phyloP scores from a whole-genome alignment of 2,888 invertebrate species.

The Chydorus sphaericus region DNA sequence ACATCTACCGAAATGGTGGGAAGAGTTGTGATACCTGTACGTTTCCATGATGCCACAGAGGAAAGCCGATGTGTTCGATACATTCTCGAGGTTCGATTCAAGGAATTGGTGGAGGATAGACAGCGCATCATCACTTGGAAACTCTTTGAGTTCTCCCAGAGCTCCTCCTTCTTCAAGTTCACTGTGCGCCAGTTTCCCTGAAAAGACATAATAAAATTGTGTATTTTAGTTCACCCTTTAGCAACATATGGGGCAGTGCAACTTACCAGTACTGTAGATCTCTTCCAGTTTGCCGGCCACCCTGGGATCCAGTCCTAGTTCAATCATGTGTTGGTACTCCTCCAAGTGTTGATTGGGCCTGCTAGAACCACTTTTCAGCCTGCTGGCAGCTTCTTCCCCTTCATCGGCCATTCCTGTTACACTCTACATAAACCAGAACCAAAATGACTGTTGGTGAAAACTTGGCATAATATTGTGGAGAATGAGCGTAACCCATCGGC shows the following conservation, averaged over 20 bases:
- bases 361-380: no score
- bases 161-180: conserved; percentile 98
- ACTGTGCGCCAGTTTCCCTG: conserved; percentile 79
- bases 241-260: neutral
- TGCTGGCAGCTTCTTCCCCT: conserved; percentile 16
- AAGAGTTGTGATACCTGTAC: conserved; percentile 48
- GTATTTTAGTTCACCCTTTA: neutral
- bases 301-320: conserved; percentile 90
- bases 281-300: conserved; percentile 89
- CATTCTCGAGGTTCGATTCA: conserved; percentile 96
- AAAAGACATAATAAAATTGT: conserved; percentile 16
- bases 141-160: conserved; percentile 94
- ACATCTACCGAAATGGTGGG: neutral
- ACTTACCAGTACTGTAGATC: conserved; percentile 79
- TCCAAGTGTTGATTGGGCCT: conserved; percentile 42
- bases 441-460: no score
- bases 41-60: conserved; percentile 99
- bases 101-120: conserved; percentile 89
- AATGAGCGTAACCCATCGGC: no score
- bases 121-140: conserved; percentile 52
- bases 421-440: no score
- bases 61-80: conserved; percentile 98
- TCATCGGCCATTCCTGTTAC: conserved; percentile 13
- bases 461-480: no score
- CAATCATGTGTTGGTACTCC: conserved; percentile 85